Evolutionary conservation across 2,888 invertebrate genomes (phyloP).

Genomic region (Amblyteles armatorius): DNA sequence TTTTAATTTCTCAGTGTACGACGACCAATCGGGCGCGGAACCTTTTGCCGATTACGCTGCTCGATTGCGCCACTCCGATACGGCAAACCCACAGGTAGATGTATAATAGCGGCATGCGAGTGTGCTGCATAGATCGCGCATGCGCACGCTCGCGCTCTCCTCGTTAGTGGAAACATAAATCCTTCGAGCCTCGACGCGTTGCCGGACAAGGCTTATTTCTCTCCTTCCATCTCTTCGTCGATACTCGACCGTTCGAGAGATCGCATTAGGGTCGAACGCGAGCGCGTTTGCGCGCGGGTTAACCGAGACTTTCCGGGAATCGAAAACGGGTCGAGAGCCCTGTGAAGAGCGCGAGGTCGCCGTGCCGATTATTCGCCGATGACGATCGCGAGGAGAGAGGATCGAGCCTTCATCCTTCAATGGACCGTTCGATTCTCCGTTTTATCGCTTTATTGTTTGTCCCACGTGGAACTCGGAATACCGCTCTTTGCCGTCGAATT

Average conservation of each 20-base stretch:
- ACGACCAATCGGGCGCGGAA: slow-evolving; percentile 41
- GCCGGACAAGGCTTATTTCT: slow-evolving; percentile 67
- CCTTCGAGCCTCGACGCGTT: slow-evolving; percentile 65
- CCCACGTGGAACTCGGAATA: neutral
- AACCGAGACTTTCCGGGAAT: slow-evolving; percentile 70
- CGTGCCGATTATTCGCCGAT: slow-evolving; percentile 64
- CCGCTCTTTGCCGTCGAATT: neutral
- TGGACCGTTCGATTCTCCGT: slow-evolving; percentile 39
- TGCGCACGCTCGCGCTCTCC: slow-evolving; percentile 65
- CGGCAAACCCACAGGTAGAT: slow-evolving; percentile 49
- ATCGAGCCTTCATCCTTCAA: slow-evolving; percentile 45
- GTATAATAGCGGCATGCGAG: slow-evolving; percentile 18
- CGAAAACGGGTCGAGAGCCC: slow-evolving; percentile 70
- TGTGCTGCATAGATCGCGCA: slow-evolving; percentile 46
- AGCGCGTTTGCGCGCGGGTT: slow-evolving; percentile 50
- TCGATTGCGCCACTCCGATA: slow-evolving; percentile 62
- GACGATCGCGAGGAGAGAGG: slow-evolving; percentile 36
- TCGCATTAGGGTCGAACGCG: slow-evolving; percentile 65
- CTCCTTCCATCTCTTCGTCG: slow-evolving; percentile 47
- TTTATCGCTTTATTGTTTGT: neutral
- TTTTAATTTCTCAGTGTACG: neutral
- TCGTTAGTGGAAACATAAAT: slow-evolving; percentile 73
- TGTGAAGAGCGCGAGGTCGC: slow-evolving; percentile 66
- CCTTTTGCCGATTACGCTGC: slow-evolving; percentile 60
- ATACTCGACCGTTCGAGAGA: slow-evolving; percentile 45